Percentiles rank a stretch among this genome's conserved stretches.
phyloP scores from a whole-genome alignment of 1,140 invertebrate genomes.

The Bombus turneri region DNA sequence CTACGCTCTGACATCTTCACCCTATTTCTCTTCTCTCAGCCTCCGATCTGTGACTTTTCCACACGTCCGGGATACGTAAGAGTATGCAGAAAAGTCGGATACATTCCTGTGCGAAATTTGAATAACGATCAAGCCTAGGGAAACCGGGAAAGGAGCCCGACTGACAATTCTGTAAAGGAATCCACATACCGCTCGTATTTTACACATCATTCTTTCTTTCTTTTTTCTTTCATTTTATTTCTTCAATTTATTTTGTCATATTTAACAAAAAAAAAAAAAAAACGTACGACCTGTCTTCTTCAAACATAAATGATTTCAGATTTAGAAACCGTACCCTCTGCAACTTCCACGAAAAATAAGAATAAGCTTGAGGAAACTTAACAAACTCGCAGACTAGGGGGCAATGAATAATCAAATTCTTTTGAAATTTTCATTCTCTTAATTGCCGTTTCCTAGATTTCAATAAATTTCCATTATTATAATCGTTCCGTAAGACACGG shows the following conservation, averaged over 20 bases:
- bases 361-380: background rate
- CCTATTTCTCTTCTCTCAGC: background rate
- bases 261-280: background rate
- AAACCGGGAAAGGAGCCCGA: background rate
- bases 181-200: slow-evolving; percentile 1
- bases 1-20: slow-evolving; percentile 9
- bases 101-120: slow-evolving; percentile 32
- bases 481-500: background rate
- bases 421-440: background rate
- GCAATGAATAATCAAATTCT: background rate
- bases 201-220: background rate
- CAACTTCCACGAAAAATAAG: background rate
- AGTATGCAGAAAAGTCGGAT: slow-evolving; percentile 38
- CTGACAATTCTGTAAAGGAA: slow-evolving; percentile 5
- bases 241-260: slow-evolving; percentile 16
- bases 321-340: background rate
- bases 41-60: background rate
- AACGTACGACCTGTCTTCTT: background rate
- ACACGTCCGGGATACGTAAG: slow-evolving; percentile 1
- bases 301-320: slow-evolving; percentile 13
- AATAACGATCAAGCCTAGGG: slow-evolving; percentile 22
- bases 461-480: background rate
- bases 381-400: background rate
- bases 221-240: background rate
- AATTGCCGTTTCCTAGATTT: background rate